Evolutionary conservation across 2,113 vertebrate species (phyloP).

Genomic region (Lagenorhynchus albirostris): DNA sequence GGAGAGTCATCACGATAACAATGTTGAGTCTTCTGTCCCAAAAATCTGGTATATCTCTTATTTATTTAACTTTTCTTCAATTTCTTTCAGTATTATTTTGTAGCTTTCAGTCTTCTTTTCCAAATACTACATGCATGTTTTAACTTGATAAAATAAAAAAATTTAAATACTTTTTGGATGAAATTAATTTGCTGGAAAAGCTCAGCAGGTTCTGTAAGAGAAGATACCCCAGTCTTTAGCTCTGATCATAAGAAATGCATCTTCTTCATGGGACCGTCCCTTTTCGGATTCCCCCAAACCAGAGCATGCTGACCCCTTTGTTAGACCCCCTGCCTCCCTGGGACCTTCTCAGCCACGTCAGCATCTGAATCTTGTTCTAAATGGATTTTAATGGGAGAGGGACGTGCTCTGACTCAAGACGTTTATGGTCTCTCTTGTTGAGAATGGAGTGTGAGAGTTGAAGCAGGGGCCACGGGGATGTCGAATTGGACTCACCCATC

Average conservation of each 20-base stretch:
- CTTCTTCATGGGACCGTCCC: too few relatives aligned
- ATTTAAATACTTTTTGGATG: background rate
- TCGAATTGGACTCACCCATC: too few relatives aligned
- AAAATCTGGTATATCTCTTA: background rate
- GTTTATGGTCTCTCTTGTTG: background rate
- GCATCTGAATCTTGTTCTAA: background rate
- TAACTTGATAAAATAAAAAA: background rate
- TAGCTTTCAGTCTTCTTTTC: background rate
- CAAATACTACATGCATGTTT: background rate
- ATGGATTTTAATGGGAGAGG: background rate
- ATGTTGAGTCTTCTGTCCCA: background rate
- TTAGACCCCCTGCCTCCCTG: too few relatives aligned
- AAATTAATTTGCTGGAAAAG: background rate
- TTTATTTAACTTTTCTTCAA: background rate
- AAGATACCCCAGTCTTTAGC: background rate
- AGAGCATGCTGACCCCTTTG: background rate
- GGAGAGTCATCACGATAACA: background rate
- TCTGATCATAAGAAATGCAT: background rate
- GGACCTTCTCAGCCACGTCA: background rate
- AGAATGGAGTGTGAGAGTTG: background rate
- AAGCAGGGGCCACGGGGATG: too few relatives aligned
- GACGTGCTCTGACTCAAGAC: background rate
- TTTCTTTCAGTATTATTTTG: background rate
- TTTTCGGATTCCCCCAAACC: too few relatives aligned
- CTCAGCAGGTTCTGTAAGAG: background rate